Evolutionary conservation across 2,888 invertebrate genomes (phyloP).

Genomic region (Xestia rhomboidea): DNA sequence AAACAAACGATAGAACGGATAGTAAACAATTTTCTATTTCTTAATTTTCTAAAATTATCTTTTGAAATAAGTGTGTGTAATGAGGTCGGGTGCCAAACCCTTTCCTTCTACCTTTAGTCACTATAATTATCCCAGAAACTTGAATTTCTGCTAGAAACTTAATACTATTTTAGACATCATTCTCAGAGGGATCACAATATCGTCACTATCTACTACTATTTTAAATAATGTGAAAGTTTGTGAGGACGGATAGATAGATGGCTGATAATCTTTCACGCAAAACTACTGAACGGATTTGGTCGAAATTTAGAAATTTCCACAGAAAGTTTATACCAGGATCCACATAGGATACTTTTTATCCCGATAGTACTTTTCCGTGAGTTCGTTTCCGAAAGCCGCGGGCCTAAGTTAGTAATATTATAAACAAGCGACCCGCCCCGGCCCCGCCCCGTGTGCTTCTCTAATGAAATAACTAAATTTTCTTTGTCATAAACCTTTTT

Average conservation of each 20-base stretch:
- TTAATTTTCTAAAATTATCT: not conserved
- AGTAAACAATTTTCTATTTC: not conserved
- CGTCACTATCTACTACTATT: not conserved
- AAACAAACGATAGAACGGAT: no score
- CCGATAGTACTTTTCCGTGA: not conserved
- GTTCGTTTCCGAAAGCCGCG: not conserved
- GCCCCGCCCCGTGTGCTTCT: no score
- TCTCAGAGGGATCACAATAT: not conserved
- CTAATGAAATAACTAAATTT: no score
- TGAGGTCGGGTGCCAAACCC: not conserved
- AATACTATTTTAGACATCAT: not conserved
- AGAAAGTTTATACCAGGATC: not conserved
- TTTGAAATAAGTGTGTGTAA: not conserved
- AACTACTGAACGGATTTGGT: not conserved
- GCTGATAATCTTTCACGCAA: not conserved
- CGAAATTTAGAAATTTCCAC: not conserved
- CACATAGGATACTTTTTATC: no score
- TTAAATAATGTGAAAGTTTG: not conserved
- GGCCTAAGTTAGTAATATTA: not conserved
- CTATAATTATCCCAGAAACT: not conserved
- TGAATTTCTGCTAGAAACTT: not conserved
- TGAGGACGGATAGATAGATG: not conserved
- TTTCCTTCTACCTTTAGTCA: constrained; percentile 3
- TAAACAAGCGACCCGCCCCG: no score
- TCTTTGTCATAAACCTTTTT: no score